Evolutionary conservation across 2,797 vertebrate genomes (phyloP).

Genomic region (Eulemur albifrons): DNA sequence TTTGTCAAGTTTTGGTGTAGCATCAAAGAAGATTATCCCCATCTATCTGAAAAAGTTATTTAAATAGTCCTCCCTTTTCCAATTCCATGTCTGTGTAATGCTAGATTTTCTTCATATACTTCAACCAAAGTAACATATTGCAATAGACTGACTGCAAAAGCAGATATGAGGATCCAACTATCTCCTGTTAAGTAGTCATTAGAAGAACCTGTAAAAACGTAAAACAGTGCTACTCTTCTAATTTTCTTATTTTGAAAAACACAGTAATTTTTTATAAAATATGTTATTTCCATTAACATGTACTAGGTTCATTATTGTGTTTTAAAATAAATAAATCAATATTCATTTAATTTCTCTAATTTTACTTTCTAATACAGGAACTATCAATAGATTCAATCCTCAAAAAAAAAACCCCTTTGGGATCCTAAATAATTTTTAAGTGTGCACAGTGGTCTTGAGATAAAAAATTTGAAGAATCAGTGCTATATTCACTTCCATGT

Average conservation of each 20-base stretch:
- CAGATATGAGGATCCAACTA: background rate
- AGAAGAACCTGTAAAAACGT: background rate
- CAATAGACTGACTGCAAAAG: background rate
- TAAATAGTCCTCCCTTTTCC: background rate
- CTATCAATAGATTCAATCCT: background rate
- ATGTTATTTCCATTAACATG: background rate
- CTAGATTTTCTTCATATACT: constrained; percentile 1
- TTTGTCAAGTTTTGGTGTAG: background rate
- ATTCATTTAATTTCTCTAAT: background rate
- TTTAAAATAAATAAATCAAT: constrained; percentile 1
- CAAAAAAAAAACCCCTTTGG: background rate
- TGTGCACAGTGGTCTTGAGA: background rate
- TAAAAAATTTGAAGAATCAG: background rate
- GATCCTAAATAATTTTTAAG: constrained; percentile 17
- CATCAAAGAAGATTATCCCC: background rate
- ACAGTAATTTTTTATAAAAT: background rate
- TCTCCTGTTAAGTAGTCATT: background rate
- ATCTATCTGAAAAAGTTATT: background rate
- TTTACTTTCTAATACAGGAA: constrained; percentile 11
- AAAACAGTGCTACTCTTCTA: background rate
- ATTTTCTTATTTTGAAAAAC: background rate
- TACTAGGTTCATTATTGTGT: background rate
- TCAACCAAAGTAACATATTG: background rate
- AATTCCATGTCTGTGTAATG: background rate
- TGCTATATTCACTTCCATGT: background rate